Conservation (phyloP, 2,888 invertebrate species). For the Metallyticus violacea region DNA sequence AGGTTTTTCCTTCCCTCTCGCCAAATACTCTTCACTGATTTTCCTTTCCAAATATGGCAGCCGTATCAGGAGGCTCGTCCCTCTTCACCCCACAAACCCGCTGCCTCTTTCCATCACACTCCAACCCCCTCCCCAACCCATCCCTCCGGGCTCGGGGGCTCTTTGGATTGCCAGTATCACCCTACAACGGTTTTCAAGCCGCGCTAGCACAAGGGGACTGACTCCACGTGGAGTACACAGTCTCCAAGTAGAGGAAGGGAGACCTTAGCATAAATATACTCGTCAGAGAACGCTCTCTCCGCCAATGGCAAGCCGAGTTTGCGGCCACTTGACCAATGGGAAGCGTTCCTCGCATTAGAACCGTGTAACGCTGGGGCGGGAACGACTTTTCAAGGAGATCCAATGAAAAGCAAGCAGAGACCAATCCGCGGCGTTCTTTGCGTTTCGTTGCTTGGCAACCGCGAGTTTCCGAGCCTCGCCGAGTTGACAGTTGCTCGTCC, state of each 20-base stretch:
- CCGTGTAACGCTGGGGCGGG: slow-evolving; percentile 29
- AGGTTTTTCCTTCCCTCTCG: slow-evolving; percentile 32
- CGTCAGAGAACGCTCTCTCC: slow-evolving; percentile 14
- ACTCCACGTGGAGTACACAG: slow-evolving; percentile 36
- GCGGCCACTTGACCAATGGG: slow-evolving; percentile 34
- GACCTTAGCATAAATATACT: slow-evolving; percentile 26
- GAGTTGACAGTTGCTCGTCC: slow-evolving; percentile 26
- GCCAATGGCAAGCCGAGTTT: slow-evolving; percentile 21
- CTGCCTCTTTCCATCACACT: too few species aligned
- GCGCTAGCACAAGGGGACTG: slow-evolving; percentile 5
- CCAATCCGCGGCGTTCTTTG: slow-evolving; percentile 35
- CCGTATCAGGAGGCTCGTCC: slow-evolving; percentile 33
- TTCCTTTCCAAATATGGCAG: slow-evolving; percentile 42
- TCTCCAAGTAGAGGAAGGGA: not conserved
- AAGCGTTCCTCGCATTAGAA: slow-evolving; percentile 16
- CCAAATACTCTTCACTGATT: slow-evolving; percentile 41
- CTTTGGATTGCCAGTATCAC: slow-evolving; percentile 34
- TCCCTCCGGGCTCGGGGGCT: slow-evolving; percentile 7
- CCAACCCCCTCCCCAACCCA: not conserved
- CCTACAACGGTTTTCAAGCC: slow-evolving; percentile 28
- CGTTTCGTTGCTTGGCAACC: slow-evolving; percentile 36
- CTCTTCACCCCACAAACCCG: slow-evolving; percentile 2
- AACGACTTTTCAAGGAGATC: slow-evolving; percentile 31
- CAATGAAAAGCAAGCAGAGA: slow-evolving; percentile 32
- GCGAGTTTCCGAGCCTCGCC: not conserved